phyloP scores from a whole-genome alignment of 1,140 invertebrate species.

The Thaumatotibia leucotreta region DNA sequence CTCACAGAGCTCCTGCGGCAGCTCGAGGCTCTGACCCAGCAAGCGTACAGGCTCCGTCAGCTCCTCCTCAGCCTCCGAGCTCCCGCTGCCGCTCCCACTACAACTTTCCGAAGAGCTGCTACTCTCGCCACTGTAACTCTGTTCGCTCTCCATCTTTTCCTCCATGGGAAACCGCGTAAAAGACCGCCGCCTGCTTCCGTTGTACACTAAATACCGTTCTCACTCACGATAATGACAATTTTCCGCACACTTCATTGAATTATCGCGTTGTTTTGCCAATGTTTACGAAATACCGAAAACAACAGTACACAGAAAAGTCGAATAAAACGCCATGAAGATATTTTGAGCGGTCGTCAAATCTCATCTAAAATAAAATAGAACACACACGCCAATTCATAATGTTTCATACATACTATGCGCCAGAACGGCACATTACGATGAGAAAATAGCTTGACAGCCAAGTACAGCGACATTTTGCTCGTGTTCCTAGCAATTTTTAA shows the following conservation, averaged over 20 bases:
- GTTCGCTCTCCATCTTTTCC: slow-evolving; percentile 67
- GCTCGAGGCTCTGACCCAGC: slow-evolving; percentile 71
- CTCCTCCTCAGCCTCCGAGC: slow-evolving; percentile 74
- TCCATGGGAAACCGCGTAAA: slow-evolving; percentile 33
- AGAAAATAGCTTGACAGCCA: slow-evolving; percentile 76
- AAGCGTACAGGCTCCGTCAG: slow-evolving; percentile 74
- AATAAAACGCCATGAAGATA: slow-evolving; percentile 59
- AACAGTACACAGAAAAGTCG: slow-evolving; percentile 42
- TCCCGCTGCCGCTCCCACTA: slow-evolving; percentile 34
- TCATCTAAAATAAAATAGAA: slow-evolving; percentile 75
- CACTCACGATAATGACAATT: slow-evolving; percentile 26
- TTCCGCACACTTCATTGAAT: slow-evolving; percentile 54
- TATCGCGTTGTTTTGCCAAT: slow-evolving; percentile 62
- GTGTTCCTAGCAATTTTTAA: slow-evolving; percentile 61
- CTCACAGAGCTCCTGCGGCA: slow-evolving; percentile 81
- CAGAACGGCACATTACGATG: slow-evolving; percentile 74
- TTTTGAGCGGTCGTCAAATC: slow-evolving; percentile 68
- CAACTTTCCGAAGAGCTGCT: slow-evolving; percentile 62
- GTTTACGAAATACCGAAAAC: slow-evolving; percentile 65
- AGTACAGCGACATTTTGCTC: slow-evolving; percentile 72
- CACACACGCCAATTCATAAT: slow-evolving; percentile 65
- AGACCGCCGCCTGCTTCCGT: slow-evolving; percentile 10
- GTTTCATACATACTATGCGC: slow-evolving; percentile 75
- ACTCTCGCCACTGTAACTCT: slow-evolving; percentile 62
- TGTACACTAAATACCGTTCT: slow-evolving; percentile 31